A percentile compares a stretch with the other conserved stretches of the same genome.
These are phyloP conservation scores for Machimus atricapillus DNA, from an alignment of 2,888 invertebrate genomes.

Conservation along the genomic window DNA sequence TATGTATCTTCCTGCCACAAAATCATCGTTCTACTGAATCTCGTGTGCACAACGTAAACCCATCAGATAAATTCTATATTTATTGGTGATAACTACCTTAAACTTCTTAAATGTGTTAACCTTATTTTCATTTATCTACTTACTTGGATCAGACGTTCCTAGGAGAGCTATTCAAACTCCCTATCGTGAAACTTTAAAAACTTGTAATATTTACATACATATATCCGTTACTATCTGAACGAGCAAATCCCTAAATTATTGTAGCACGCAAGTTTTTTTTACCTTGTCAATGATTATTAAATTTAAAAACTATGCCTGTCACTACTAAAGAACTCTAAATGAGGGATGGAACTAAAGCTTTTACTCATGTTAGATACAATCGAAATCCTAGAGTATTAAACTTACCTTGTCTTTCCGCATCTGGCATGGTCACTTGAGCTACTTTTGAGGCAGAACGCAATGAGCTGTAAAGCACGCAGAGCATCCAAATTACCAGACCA, in stretches of 20 bases:
- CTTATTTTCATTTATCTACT: neutral
- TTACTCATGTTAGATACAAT: neutral
- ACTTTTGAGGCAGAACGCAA: slow-evolving; percentile 93
- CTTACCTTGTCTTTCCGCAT: slow-evolving; percentile 64
- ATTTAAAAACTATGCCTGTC: neutral
- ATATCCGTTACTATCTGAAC: neutral
- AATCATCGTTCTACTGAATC: neutral
- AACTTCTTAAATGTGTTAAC: neutral
- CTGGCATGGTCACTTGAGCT: slow-evolving; percentile 88
- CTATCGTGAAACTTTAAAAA: no score
- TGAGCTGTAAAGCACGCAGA: slow-evolving; percentile 95
- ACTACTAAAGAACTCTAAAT: neutral
- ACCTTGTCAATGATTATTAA: neutral
- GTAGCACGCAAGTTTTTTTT: neutral
- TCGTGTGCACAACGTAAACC: neutral
- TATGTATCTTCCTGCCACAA: no score
- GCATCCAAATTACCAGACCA: slow-evolving; percentile 91
- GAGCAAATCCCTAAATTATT: neutral
- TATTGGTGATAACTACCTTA: neutral
- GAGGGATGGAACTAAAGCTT: slow-evolving; percentile 6
- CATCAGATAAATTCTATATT: no score
- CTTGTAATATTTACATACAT: no score
- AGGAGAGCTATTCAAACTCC: neutral
- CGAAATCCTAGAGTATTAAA: slow-evolving; percentile 20
- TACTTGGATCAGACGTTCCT: neutral